Evolutionary conservation across 2,113 vertebrate genomes (phyloP).

Genomic region (Spermophilus dauricus): DNA sequence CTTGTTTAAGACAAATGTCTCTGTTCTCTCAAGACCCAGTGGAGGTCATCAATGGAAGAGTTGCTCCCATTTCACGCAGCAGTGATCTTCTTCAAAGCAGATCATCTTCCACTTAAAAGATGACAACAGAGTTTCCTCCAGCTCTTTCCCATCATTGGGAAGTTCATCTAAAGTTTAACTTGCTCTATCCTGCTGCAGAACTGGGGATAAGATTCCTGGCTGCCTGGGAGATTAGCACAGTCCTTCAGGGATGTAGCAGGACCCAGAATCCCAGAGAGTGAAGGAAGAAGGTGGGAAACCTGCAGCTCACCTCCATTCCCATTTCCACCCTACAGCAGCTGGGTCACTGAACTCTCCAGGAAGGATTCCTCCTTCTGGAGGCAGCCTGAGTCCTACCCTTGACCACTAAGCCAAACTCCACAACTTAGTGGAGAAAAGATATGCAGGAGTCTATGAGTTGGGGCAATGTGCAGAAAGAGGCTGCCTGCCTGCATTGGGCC

Average conservation of each 20-base stretch:
- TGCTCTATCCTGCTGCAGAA: not conserved
- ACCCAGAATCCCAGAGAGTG: not conserved
- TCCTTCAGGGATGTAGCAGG: too few relatives aligned
- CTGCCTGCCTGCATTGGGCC: not conserved
- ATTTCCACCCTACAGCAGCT: not conserved
- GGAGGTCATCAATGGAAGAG: rapidly evolving
- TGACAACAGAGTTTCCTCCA: not conserved
- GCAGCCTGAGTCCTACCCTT: not conserved
- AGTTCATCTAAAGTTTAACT: not conserved
- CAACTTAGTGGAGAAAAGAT: not conserved
- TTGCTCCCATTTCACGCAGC: not conserved
- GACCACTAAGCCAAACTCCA: not conserved
- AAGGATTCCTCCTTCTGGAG: not conserved
- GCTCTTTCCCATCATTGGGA: not conserved
- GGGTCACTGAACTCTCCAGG: too few relatives aligned
- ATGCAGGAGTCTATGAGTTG: too few relatives aligned
- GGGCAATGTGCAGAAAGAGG: not conserved
- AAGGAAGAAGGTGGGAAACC: not conserved
- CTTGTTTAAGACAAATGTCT: not conserved
- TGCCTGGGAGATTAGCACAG: not conserved
- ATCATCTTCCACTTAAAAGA: not conserved
- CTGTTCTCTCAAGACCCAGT: not conserved
- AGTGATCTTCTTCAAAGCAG: not conserved
- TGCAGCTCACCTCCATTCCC: not conserved
- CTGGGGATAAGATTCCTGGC: not conserved